Evolutionary conservation across 2,797 vertebrate species (phyloP), one percentile per base, ranked within the genome.

Genomic region (Pseudochaenichthys georgianus): DNA sequence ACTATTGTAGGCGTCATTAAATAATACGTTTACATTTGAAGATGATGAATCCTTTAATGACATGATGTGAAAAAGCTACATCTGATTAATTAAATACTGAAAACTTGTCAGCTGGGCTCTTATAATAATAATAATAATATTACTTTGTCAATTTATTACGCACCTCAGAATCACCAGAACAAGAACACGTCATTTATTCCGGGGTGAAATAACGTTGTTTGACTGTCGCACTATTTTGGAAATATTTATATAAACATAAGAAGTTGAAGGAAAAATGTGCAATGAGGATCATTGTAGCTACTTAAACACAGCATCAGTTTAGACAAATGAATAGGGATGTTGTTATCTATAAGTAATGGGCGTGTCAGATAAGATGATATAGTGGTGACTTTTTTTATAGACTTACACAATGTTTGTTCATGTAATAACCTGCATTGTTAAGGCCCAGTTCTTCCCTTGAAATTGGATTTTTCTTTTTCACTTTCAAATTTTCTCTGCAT

Each of bases 401-500:
- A 48, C 8, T 38, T 38, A 38, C 48, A 61, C 21, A 31, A 4
- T 75, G 16, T 9, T 8, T 60, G 3, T 47, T 73, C 1, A 17
- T 79, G 69, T 63, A 78, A 70, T 45, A 46, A 65, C 66, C 73
- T 68, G 38, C 10, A 23, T 38, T 52, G 43, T 45, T 13, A 43
- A 15, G 34, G 17, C 42, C 28, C 6, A 58, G 3, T 46, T 85
- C 64, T 69, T 77, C 28, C 31, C 71, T 71, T 58, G 54, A 31
- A 15, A 52, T 64, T 59, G 17, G 34, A 23, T 71, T 31, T 67
- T 28, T 1, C 21, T 3, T 41, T 52, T 70, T 73, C 38, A 47
- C 77, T 66, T 64, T 67, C 52, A 21, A 9, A 61, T 60, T 78
- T 84, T 89, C 64, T 70, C 62, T 21, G 62, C 68, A 52, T 85